Percentiles rank a stretch among this genome's conserved stretches.
These are phyloP conservation scores for Clanis bilineata DNA, from an alignment of 2,888 invertebrate species.

Conservation along the genomic window DNA sequence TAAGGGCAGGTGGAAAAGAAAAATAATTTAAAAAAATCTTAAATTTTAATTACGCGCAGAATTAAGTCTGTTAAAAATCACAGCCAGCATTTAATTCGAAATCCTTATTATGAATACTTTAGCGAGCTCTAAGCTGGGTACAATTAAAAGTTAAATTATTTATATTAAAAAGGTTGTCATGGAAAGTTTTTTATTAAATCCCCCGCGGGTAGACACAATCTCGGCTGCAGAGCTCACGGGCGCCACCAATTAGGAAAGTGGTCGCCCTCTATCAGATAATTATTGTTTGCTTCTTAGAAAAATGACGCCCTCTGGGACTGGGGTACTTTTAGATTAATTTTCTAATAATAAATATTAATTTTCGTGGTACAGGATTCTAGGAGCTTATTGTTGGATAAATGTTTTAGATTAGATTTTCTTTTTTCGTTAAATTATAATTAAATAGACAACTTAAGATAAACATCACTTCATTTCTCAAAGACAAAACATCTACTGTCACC, in stretches of 20 bases:
- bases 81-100: neutral
- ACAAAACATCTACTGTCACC: no score
- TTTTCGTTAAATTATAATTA: no score
- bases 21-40: neutral
- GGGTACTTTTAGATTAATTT: no score
- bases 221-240: neutral
- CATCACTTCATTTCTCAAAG: no score
- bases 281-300: slow-evolving; percentile 1
- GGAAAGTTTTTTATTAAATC: slow-evolving; percentile 11
- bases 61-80: no score
- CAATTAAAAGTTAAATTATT: slow-evolving; percentile 9
- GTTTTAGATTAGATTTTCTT: no score
- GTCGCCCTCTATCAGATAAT: slow-evolving; percentile 16
- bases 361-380: no score
- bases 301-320: neutral
- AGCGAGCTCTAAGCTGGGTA: neutral
- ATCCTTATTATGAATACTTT: neutral
- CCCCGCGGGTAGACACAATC: neutral
- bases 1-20: no score
- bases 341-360: no score
- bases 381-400: no score
- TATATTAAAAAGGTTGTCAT: slow-evolving; percentile 9
- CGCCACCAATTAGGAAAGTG: slow-evolving; percentile 11
- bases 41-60: neutral
- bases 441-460: no score